Evolutionary conservation across 2,888 invertebrate genomes (phyloP), one percentile per base, ranked within the genome.

Genomic region (Chromoteleia sp.): DNA sequence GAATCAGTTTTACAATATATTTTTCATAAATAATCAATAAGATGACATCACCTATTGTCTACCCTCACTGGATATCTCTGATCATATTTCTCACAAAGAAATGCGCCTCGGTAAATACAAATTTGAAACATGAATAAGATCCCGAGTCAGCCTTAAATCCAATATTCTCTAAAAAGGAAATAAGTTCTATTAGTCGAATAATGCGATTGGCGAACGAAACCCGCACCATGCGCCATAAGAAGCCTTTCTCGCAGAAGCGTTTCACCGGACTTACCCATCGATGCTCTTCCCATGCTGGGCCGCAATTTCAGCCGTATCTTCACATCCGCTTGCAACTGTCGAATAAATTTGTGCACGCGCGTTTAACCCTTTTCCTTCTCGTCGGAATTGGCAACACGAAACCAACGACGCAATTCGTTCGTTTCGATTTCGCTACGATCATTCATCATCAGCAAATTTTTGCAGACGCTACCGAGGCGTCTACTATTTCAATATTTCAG

Each of bases 201-300:
- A 77, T 63, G 73, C 74, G 77, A 70, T 83, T 68, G 81, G 25
- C 25, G 82, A 81, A 80, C 59, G 87, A 88, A 86, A 86, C 87
- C 87, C 67, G 48, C 81, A 82, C 71, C 81, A 81, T 86, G 82
- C 84, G 76, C 83, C 84, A 73, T 83, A 84, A 84, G 86, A 87
- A 87, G 89, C 85, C 82, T 81, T 82, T 77, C 61, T 77, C 56
- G 86, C 79, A 81, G 75, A 59, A 80, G 83, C 83, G 84, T 85
- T 84, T 79, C 78, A 85, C 89, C 89, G 90, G 89, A 88, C 89
- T 90, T 90, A 89, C 90, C 89, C 90, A 87, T 89, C 90, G 85
- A 43, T 88, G 90, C 86, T 87, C 87, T 85, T 77, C 86, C 84
- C 85, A 84, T 84, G 77, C 68, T 73, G 61, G 45, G 73, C 76